Percentiles rank a stretch among this genome's conserved stretches.
Evolutionary conservation across 2,113 vertebrate species (phyloP).

Genomic region (Pygoscelis adeliae): DNA sequence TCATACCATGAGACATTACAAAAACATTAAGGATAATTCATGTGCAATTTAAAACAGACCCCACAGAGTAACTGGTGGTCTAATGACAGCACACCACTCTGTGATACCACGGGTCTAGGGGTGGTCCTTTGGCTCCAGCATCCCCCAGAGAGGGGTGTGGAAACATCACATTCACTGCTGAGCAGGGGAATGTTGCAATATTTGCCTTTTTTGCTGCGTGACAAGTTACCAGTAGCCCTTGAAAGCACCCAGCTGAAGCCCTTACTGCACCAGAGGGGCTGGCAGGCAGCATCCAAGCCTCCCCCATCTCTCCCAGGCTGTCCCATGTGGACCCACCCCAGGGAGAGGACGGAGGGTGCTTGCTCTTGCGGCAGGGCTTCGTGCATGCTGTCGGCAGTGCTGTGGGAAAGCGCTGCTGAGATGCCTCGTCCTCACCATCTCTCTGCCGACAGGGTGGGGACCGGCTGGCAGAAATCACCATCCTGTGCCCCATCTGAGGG

Average conservation of each 20-base stretch:
- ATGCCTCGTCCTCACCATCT: background rate
- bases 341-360: background rate
- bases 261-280: background rate
- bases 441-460: background rate
- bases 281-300: background rate
- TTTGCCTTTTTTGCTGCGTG: background rate
- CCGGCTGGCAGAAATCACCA: background rate
- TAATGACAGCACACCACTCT: background rate
- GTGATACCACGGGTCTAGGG: background rate
- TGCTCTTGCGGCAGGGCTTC: background rate
- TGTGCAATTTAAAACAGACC: background rate
- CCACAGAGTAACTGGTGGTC: background rate
- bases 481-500: background rate
- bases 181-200: background rate
- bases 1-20: background rate
- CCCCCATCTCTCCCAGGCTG: background rate
- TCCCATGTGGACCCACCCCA: background rate
- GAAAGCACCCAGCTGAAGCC: background rate
- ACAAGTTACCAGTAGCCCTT: background rate
- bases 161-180: fast-evolving
- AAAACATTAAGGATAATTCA: constrained; percentile 6
- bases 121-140: background rate
- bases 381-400: fast-evolving
- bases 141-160: background rate
- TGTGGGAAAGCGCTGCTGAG: background rate